These are phyloP conservation scores for Gadopsis bispinosus DNA, from an alignment of 2,797 vertebrate species.

Conservation along the genomic window DNA sequence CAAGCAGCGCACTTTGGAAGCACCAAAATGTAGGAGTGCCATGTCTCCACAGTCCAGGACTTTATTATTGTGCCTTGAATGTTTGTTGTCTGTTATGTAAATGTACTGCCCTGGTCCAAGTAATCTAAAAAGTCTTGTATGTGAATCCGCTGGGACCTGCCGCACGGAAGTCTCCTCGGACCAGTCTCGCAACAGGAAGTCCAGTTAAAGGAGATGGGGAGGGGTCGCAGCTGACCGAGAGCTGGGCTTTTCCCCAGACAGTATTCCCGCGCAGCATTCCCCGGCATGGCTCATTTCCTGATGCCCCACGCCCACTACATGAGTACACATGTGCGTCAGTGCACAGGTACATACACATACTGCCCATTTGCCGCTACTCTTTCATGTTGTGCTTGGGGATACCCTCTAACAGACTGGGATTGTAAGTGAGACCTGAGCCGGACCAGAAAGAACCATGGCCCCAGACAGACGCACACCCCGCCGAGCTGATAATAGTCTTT, in stretches of 20 bases:
- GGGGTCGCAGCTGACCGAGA: constrained; percentile 61
- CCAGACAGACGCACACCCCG: constrained; percentile 31
- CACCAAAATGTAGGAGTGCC: background rate
- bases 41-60: background rate
- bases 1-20: background rate
- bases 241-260: constrained; percentile 72
- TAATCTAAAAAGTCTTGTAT: constrained; percentile 46
- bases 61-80: constrained; percentile 13
- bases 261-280: constrained; percentile 78
- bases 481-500: background rate
- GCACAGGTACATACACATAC: constrained; percentile 15
- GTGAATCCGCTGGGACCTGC: constrained; percentile 40
- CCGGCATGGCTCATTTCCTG: constrained; percentile 79
- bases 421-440: constrained; percentile 17
- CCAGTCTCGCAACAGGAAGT: constrained; percentile 72
- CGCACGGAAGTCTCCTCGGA: constrained; percentile 54
- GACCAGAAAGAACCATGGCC: constrained; percentile 30
- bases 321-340: constrained; percentile 26
- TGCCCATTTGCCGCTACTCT: constrained; percentile 28
- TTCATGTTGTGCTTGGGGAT: constrained; percentile 60
- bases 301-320: constrained; percentile 53
- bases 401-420: constrained; percentile 24
- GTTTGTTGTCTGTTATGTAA: constrained; percentile 48
- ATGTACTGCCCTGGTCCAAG: constrained; percentile 21
- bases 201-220: constrained; percentile 53